phyloP scores from a whole-genome alignment of 1,140 invertebrate species.

The Hormaphis cornu region DNA sequence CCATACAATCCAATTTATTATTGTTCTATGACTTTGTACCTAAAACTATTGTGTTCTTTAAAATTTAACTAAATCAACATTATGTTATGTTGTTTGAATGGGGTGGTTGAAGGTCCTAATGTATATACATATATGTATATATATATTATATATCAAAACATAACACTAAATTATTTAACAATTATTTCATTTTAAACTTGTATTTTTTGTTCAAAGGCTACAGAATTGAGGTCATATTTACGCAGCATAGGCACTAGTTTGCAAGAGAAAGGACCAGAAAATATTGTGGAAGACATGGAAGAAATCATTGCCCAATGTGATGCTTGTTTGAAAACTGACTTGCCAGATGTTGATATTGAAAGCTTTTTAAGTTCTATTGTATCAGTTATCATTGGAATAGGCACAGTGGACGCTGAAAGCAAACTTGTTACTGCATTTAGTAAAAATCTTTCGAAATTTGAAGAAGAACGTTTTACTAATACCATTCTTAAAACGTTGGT shows the following conservation, averaged over 20 bases:
- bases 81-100: too few species aligned
- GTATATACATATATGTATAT: too few species aligned
- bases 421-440: slow-evolving; percentile 16
- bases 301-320: slow-evolving; percentile 25
- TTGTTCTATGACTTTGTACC: too few species aligned
- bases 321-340: slow-evolving; percentile 8
- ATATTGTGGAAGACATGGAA: slow-evolving; percentile 17
- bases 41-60: too few species aligned
- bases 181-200: background rate
- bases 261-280: slow-evolving; percentile 17
- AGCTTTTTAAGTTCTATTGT: slow-evolving; percentile 25
- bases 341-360: slow-evolving; percentile 12
- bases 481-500: slow-evolving; percentile 10
- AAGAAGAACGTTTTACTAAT: slow-evolving; percentile 13
- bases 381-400: slow-evolving; percentile 21
- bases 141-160: too few species aligned
- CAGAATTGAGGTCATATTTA: slow-evolving; percentile 18
- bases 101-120: too few species aligned
- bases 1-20: too few species aligned
- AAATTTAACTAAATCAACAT: too few species aligned
- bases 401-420: background rate
- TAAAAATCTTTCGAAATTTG: slow-evolving; percentile 9
- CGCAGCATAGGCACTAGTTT: slow-evolving; percentile 9
- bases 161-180: background rate
- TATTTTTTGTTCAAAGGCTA: background rate